Percentiles rank a stretch among this genome's conserved stretches.
phyloP scores from a whole-genome alignment of 2,113 vertebrate genomes.

The Xyrauchen texanus region DNA sequence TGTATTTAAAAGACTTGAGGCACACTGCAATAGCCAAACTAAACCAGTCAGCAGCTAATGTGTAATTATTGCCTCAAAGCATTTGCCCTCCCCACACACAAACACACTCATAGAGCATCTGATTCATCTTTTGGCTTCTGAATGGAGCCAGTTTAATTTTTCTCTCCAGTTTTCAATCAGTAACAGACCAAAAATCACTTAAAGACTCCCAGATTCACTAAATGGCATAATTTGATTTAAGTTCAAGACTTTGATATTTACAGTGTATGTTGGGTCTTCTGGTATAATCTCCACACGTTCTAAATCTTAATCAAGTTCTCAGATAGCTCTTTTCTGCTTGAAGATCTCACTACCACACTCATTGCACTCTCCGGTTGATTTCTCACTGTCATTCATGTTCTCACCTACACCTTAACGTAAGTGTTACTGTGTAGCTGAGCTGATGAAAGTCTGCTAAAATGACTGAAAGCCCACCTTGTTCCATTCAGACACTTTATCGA shows the following conservation, averaged over 20 bases:
- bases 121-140: no score
- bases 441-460: not conserved
- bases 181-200: no score
- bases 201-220: not conserved
- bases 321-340: not conserved
- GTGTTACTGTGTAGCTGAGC: not conserved
- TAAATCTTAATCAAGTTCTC: not conserved
- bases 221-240: not conserved
- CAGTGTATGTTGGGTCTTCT: not conserved
- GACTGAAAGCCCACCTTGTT: constrained; percentile 11
- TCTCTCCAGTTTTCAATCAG: no score
- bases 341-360: constrained; percentile 3
- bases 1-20: constrained; percentile 14
- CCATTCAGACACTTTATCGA: constrained; percentile 41
- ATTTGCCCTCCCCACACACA: no score
- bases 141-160: no score
- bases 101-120: no score
- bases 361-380: not conserved
- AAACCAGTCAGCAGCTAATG: constrained; percentile 45
- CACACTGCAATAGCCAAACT: not conserved
- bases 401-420: not conserved
- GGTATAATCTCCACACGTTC: no score
- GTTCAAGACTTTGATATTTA: not conserved
- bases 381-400: not conserved
- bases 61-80: constrained; percentile 38